Conservation (phyloP, 2,113 vertebrate species). For the Myotis brandtii region DNA sequence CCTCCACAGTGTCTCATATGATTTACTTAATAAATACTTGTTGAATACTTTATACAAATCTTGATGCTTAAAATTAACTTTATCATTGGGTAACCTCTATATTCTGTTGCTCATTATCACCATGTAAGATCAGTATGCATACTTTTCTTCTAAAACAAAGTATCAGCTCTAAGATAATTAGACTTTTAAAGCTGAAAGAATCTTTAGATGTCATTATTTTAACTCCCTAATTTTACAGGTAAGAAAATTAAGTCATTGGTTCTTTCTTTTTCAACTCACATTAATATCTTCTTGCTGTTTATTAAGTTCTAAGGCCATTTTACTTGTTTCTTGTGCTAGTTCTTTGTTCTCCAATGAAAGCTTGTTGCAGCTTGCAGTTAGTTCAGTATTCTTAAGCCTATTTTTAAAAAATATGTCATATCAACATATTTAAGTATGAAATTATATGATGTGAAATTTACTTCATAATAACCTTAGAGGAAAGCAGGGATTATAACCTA, state of each 20-base stretch:
- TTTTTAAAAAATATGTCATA: slow-evolving; percentile 69
- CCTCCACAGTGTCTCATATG: neutral
- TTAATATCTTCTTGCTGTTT: slow-evolving; percentile 86
- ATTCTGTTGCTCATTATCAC: slow-evolving; percentile 35
- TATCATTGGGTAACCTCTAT: neutral
- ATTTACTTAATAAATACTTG: slow-evolving; percentile 24
- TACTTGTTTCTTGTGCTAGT: slow-evolving; percentile 84
- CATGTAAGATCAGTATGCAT: neutral
- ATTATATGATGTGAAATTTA: slow-evolving; percentile 28
- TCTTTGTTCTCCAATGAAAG: slow-evolving; percentile 89
- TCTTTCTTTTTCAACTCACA: slow-evolving; percentile 83
- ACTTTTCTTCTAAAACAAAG: slow-evolving; percentile 62
- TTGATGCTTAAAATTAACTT: slow-evolving; percentile 52
- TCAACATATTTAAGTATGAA: slow-evolving; percentile 50
- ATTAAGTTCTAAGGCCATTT: slow-evolving; percentile 80
- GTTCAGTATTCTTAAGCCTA: slow-evolving; percentile 88
- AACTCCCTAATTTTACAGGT: neutral
- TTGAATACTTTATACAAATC: neutral
- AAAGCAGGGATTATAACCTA: neutral
- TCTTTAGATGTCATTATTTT: slow-evolving; percentile 35
- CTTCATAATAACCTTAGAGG: slow-evolving; percentile 56
- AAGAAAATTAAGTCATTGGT: slow-evolving; percentile 54
- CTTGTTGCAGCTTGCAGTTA: slow-evolving; percentile 83
- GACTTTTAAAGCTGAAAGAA: slow-evolving; percentile 19
- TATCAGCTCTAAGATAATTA: slow-evolving; percentile 38